phyloP scores from a whole-genome alignment of 2,797 vertebrate genomes.

The Acomys russatus region DNA sequence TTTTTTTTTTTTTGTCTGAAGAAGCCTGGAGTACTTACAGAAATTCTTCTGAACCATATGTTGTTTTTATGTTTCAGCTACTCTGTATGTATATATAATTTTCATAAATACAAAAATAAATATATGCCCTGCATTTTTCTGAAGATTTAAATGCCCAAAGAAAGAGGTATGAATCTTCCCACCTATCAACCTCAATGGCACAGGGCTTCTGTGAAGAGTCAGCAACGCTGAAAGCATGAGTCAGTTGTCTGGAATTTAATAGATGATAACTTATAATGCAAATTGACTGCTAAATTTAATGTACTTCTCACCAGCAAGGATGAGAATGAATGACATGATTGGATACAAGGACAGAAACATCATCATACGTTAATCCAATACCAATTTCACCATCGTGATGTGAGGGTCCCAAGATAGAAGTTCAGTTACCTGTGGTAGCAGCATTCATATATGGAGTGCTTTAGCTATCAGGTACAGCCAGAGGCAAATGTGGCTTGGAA shows the following conservation, averaged over 20 bases:
- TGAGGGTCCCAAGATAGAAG: background rate
- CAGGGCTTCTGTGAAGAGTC: background rate
- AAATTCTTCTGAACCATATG: constrained; percentile 79
- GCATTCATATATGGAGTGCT: background rate
- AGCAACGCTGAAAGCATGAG: background rate
- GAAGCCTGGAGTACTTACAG: constrained; percentile 58
- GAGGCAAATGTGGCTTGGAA: background rate
- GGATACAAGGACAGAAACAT: background rate
- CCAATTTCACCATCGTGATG: background rate
- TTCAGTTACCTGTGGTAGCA: background rate
- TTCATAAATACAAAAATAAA: constrained; percentile 82
- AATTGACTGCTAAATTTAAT: constrained; percentile 43
- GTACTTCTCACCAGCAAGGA: background rate
- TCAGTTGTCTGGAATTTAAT: constrained; percentile 13
- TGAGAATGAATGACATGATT: constrained; percentile 15
- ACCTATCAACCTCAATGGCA: background rate
- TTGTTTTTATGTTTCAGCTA: constrained; percentile 77
- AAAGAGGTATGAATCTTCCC: constrained; percentile 50
- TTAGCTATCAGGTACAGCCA: background rate
- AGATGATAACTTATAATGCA: constrained; percentile 28
- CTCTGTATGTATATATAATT: constrained; percentile 74
- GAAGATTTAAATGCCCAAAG: constrained; percentile 39
- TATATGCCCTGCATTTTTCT: constrained; percentile 71
- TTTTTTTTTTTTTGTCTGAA: background rate
- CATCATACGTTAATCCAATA: background rate